Conservation (phyloP, 2,888 invertebrate species). For the Drosophila affinis region DNA sequence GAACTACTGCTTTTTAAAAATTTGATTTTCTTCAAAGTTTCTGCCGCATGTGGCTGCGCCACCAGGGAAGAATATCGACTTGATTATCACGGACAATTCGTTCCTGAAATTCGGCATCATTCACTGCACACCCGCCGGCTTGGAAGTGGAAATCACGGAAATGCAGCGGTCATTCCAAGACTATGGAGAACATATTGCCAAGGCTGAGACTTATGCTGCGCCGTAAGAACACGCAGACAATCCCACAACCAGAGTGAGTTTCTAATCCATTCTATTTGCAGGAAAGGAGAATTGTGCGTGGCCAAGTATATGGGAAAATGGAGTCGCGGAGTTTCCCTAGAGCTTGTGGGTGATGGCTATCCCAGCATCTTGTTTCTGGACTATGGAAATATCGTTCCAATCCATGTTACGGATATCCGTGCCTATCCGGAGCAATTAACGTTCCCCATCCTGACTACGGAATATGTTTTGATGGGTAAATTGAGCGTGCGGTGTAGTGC, state of each 20-base stretch:
- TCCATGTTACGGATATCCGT: slow-evolving; percentile 75
- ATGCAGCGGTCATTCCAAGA: slow-evolving; percentile 75
- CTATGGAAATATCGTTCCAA: slow-evolving; percentile 78
- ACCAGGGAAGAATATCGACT: slow-evolving; percentile 66
- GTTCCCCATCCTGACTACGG: slow-evolving; percentile 75
- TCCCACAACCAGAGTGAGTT: fast-evolving
- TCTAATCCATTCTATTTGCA: slow-evolving; percentile 23
- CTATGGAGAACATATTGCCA: slow-evolving; percentile 67
- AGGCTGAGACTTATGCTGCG: slow-evolving; percentile 66
- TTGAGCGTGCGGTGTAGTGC: neutral
- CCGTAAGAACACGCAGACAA: slow-evolving; percentile 59
- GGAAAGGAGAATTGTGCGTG: slow-evolving; percentile 77
- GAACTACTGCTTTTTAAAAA: neutral
- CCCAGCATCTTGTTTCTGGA: slow-evolving; percentile 82
- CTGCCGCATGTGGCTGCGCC: slow-evolving; percentile 65
- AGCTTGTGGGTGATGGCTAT: slow-evolving; percentile 81
- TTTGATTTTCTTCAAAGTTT: slow-evolving; percentile 52
- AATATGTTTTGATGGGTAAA: slow-evolving; percentile 65
- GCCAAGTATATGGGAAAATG: slow-evolving; percentile 79
- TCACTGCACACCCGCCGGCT: slow-evolving; percentile 74
- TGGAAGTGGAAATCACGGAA: slow-evolving; percentile 71
- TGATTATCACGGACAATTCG: slow-evolving; percentile 81
- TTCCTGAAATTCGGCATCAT: slow-evolving; percentile 72
- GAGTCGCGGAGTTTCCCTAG: slow-evolving; percentile 81
- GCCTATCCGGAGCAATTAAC: slow-evolving; percentile 81